Evolutionary conservation across 2,797 vertebrate species (phyloP), one percentile per base, ranked within the genome.

Genomic region (Xerus rutilus): DNA sequence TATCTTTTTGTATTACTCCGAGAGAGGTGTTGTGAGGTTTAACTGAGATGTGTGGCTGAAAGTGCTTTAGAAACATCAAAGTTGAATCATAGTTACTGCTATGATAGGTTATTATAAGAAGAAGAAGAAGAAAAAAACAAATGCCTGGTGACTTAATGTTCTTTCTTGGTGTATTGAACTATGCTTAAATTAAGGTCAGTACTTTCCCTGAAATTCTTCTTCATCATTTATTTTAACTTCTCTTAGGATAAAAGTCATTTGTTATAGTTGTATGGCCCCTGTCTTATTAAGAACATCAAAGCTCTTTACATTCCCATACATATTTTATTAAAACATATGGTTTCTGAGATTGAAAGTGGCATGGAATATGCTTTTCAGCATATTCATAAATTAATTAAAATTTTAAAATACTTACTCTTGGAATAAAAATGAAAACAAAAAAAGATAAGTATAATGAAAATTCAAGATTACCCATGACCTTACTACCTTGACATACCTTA

Each of bases 141-240:
- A 84, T 73, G 47, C 25, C 76, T 49, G 3, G 64, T 69, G 28
- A 89, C 67, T 88, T 28, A 64, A 64, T 97, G 28, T 92, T 86
- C 57, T 87, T 79, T 87, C 76, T 74, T 81, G 45, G 39, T 70
- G 11, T 81, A 70, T 87, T 90, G 72, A 96, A 62, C 67, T 91
- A 2, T 91, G 43, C 95, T 94, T 84, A 82, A 83, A 86, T 83
- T 86, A 76, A 79, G 81, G 67, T 76, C 81, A 93, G 49, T 84
- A 47, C 67, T 90, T 87, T 45, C 39, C 45, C 43, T 85, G 77
- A 90, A 90, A 73, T 73, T 78, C 39, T n/a, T 54, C 49, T 73
- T 89, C 47, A 90, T 81, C 88, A 90, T 86, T 92, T 91, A 88
- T 49, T 90, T 93, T 64, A 54, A 82, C 73, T 87, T 92, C 92